Evolutionary conservation across 2,888 invertebrate genomes (phyloP).

Genomic region (Leptura quadrifasciata): DNA sequence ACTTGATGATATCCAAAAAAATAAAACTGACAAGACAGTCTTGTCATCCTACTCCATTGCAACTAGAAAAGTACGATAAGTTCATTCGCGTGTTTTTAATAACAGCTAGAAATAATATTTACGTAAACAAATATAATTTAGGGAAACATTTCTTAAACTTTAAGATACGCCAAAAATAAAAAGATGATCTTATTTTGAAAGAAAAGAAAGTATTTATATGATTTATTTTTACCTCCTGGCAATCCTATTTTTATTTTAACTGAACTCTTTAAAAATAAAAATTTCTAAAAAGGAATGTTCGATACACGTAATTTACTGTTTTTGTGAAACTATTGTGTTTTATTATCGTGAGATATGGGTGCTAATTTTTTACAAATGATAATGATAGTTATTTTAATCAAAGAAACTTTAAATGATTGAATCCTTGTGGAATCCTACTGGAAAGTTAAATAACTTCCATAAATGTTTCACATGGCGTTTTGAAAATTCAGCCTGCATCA

Average conservation of each 20-base stretch:
- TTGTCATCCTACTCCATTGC: neutral
- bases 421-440: too few species aligned
- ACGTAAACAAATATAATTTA: neutral
- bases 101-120: neutral
- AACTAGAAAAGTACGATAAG: neutral
- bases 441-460: too few species aligned
- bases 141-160: neutral
- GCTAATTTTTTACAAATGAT: neutral
- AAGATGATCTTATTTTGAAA: neutral
- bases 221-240: neutral
- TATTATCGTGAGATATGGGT: neutral
- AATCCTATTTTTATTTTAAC: neutral
- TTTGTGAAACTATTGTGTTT: neutral
- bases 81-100: neutral
- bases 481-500: too few species aligned
- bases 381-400: neutral
- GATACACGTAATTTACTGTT: neutral
- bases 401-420: neutral
- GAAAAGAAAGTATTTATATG: neutral
- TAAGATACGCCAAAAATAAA: constrained; percentile 2
- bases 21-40: too few species aligned
- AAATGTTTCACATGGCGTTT: too few species aligned
- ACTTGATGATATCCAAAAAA: too few species aligned
- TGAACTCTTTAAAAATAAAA: neutral
- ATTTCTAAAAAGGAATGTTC: neutral